phyloP scores from a whole-genome alignment of 2,113 vertebrate genomes.

The Malurus cyaneus region DNA sequence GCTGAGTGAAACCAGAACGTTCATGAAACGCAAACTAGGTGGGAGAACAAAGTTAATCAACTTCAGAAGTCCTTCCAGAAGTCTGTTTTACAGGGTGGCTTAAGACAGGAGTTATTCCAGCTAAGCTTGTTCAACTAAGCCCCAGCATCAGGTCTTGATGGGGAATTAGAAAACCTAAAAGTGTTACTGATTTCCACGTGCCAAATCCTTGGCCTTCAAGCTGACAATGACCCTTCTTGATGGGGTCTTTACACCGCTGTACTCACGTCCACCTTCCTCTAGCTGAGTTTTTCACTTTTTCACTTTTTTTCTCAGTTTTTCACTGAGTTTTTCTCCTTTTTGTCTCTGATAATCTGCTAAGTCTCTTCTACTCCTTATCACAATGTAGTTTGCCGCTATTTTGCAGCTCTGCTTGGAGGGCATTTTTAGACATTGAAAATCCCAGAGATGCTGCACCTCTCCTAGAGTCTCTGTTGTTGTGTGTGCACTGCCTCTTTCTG shows the following conservation, averaged over 20 bases:
- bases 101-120: slow-evolving; percentile 6
- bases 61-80: slow-evolving; percentile 28
- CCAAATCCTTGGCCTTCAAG: neutral
- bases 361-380: neutral
- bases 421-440: neutral
- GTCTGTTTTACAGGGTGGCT: neutral
- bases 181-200: neutral
- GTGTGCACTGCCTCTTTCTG: neutral
- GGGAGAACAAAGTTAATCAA: neutral
- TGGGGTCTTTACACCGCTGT: neutral
- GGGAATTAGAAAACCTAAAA: neutral
- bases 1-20: slow-evolving; percentile 15
- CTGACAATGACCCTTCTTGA: neutral
- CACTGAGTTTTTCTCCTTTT: neutral
- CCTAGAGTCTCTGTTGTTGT: neutral
- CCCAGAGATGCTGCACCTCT: neutral
- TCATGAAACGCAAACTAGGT: neutral
- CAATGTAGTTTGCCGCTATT: neutral
- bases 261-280: neutral
- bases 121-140: neutral
- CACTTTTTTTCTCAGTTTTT: too few species aligned
- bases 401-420: neutral
- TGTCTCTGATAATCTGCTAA: neutral
- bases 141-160: neutral
- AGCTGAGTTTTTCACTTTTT: neutral